These are phyloP conservation scores for Flabesymbios commensalis DNA, from an alignment of 2,888 invertebrate species.

Conservation along the genomic window DNA sequence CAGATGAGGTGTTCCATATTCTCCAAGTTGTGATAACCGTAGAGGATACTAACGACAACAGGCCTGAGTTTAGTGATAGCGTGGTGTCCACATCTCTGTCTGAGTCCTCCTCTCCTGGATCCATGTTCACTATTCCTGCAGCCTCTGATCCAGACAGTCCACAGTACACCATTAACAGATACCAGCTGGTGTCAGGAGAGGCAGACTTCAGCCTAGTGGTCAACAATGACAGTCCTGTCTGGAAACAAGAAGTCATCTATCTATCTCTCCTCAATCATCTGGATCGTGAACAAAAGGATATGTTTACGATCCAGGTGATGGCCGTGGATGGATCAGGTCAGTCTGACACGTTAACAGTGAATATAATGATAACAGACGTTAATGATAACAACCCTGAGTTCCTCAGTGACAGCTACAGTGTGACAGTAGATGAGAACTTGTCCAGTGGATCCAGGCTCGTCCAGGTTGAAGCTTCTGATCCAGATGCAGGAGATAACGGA, in stretches of 20 bases:
- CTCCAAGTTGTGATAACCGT: conserved; percentile 28
- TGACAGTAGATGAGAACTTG: conserved; percentile 26
- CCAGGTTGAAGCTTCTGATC: conserved; percentile 32
- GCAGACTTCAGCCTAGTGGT: conserved; percentile 23
- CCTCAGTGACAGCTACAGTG: conserved; percentile 16
- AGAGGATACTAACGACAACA: conserved; percentile 35
- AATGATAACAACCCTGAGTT: conserved; percentile 35
- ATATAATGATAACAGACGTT: conserved; percentile 26
- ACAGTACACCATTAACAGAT: conserved; percentile 20
- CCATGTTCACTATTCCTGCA: conserved; percentile 17
- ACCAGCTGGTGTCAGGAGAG: conserved; percentile 12
- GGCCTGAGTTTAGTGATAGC: conserved; percentile 24
- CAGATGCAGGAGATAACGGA: conserved; percentile 33
- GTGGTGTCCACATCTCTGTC: conserved; percentile 23
- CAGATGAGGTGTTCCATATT: conserved; percentile 22
- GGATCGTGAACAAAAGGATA: conserved; percentile 31
- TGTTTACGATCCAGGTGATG: conserved; percentile 25
- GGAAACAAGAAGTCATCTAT: conserved; percentile 16
- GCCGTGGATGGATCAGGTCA: conserved; percentile 33
- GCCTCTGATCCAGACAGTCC: conserved; percentile 34
- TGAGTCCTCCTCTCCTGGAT: conserved; percentile 30
- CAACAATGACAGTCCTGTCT: conserved; percentile 9
- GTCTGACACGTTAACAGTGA: conserved; percentile 17
- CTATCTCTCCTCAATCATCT: conserved; percentile 26
- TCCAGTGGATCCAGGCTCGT: conserved; percentile 16